phyloP scores from a whole-genome alignment of 1,140 invertebrate species.

The Lepidurus apus region DNA sequence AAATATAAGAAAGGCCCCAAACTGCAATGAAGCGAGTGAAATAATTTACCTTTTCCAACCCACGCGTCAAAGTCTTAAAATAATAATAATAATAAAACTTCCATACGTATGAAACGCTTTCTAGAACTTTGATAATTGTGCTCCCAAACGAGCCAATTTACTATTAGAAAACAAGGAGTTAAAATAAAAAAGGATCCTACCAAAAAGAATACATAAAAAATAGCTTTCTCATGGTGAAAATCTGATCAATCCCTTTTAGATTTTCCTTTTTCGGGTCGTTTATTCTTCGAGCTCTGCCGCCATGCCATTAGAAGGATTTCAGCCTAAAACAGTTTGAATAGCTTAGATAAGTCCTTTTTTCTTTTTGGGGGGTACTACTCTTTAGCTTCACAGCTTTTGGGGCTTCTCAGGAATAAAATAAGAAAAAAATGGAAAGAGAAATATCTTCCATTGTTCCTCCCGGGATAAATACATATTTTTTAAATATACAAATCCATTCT shows the following conservation, averaged over 20 bases:
- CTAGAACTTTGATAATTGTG: not conserved
- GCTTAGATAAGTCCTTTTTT: not conserved
- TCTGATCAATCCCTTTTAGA: not conserved
- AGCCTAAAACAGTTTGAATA: not conserved
- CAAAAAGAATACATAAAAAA: not conserved
- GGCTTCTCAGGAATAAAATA: not conserved
- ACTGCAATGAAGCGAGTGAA: no score
- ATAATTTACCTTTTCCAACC: no score
- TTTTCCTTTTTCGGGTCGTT: not conserved
- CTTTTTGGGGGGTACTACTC: not conserved
- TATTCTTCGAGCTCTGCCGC: not conserved
- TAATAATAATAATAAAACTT: no score
- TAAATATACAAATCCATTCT: not conserved
- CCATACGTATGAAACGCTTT: no score
- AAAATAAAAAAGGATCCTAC: not conserved
- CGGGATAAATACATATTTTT: no score
- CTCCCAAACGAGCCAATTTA: not conserved
- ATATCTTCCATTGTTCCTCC: no score
- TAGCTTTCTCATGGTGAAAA: not conserved
- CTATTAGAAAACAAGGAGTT: not conserved
- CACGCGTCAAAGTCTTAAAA: no score
- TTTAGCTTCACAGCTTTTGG: not conserved
- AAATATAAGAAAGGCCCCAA: no score
- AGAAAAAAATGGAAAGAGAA: not conserved
- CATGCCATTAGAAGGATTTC: not conserved